A percentile compares a stretch with the other conserved stretches of the same genome.
These are phyloP conservation scores for Centrocercus urophasianus DNA, from an alignment of 2,113 vertebrate species.

Conservation along the genomic window DNA sequence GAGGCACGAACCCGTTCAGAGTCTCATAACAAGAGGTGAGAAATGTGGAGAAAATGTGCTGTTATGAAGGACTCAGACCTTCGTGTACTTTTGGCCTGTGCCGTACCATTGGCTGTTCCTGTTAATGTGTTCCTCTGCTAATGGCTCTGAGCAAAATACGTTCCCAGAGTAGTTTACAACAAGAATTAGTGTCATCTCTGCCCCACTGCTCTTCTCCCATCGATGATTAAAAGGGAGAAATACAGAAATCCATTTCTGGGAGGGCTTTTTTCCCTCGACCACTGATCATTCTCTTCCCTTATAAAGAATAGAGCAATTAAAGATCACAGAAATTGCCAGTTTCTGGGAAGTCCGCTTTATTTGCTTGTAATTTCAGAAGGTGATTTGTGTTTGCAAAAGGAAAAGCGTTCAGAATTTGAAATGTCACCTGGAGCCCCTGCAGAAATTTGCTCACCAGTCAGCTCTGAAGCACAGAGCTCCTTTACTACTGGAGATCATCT, in stretches of 20 bases:
- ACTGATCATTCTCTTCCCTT: background rate
- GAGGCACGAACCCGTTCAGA: conserved; percentile 22
- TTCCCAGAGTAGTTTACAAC: conserved; percentile 51
- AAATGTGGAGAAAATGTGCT: conserved; percentile 25
- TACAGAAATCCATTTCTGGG: conserved; percentile 25
- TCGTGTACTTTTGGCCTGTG: conserved; percentile 60
- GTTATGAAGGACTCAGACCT: conserved; percentile 49
- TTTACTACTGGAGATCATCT: conserved; percentile 54
- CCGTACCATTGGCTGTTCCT: conserved; percentile 41
- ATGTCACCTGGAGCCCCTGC: conserved; percentile 39
- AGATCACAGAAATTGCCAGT: background rate
- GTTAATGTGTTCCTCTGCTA: conserved; percentile 64
- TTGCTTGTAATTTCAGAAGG: background rate
- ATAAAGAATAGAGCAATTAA: background rate
- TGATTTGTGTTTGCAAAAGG: conserved; percentile 12
- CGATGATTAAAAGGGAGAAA: background rate
- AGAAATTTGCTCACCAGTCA: conserved; percentile 61
- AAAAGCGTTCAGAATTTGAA: conserved; percentile 34
- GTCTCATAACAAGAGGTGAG: conserved; percentile 15
- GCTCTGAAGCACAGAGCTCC: conserved; percentile 32
- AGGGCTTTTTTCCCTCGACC: background rate
- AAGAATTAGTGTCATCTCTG: conserved; percentile 54
- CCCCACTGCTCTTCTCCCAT: conserved; percentile 16
- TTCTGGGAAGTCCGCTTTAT: conserved; percentile 6
- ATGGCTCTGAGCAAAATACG: conserved; percentile 53